Evolutionary conservation across 1,140 invertebrate genomes (phyloP).

Genomic region (Thaumetopoea pityocampa): DNA sequence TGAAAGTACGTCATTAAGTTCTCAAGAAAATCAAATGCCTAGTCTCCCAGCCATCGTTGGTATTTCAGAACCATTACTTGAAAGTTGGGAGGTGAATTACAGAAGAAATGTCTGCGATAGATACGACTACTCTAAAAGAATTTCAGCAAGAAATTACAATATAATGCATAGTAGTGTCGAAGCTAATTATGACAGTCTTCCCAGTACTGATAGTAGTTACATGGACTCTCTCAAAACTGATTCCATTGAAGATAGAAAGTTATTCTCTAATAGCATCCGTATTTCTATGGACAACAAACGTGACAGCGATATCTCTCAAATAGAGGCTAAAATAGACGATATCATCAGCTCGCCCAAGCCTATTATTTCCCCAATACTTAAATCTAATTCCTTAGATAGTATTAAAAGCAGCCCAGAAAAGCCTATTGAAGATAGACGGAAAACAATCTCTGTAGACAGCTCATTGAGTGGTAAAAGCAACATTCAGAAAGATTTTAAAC

Average conservation of each 20-base stretch:
- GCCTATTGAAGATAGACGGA: slow-evolving; percentile 58
- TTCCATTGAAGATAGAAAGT: slow-evolving; percentile 46
- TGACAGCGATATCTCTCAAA: slow-evolving; percentile 66
- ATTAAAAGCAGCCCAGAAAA: slow-evolving; percentile 76
- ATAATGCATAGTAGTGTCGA: slow-evolving; percentile 48
- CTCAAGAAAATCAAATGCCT: slow-evolving; percentile 71
- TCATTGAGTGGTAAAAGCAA: slow-evolving; percentile 52
- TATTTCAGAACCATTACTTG: slow-evolving; percentile 70
- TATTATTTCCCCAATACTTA: slow-evolving; percentile 68
- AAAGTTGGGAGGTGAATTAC: slow-evolving; percentile 75
- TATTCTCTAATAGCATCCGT: slow-evolving; percentile 61
- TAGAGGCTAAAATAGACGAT: slow-evolving; percentile 74
- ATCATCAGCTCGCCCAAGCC: slow-evolving; percentile 74
- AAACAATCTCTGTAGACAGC: slow-evolving; percentile 71
- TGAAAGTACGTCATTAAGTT: slow-evolving; percentile 63
- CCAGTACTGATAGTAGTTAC: slow-evolving; percentile 67
- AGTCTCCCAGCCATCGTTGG: slow-evolving; percentile 73
- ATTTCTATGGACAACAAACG: slow-evolving; percentile 59
- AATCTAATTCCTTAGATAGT: slow-evolving; percentile 77
- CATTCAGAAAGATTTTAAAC: slow-evolving; percentile 40
- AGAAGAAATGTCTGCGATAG: slow-evolving; percentile 66
- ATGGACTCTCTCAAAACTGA: slow-evolving; percentile 67
- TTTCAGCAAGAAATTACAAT: slow-evolving; percentile 61
- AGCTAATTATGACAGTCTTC: slow-evolving; percentile 60
- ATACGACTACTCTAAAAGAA: slow-evolving; percentile 55